Percentiles rank a stretch among this genome's conserved stretches.
These are phyloP conservation scores for Prunella fulvescens DNA, from an alignment of 2,113 vertebrate species.

Conservation along the genomic window DNA sequence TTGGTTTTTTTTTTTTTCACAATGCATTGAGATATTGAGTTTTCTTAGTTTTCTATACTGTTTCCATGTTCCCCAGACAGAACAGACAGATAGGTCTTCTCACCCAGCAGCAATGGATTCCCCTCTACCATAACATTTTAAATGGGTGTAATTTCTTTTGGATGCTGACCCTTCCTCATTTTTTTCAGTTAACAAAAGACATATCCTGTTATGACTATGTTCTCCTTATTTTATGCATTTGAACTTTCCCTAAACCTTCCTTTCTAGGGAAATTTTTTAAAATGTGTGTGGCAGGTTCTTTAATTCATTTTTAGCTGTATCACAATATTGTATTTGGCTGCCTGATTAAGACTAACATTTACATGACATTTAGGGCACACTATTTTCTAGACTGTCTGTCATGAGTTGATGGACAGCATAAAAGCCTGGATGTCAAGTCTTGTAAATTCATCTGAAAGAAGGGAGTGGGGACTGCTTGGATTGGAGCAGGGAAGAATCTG, in stretches of 20 bases:
- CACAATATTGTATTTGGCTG: slow-evolving; percentile 67
- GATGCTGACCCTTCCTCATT: neutral
- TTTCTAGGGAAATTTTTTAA: slow-evolving; percentile 15
- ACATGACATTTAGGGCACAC: slow-evolving; percentile 48
- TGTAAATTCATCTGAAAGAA: slow-evolving; percentile 14
- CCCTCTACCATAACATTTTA: neutral
- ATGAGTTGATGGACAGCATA: slow-evolving; percentile 38
- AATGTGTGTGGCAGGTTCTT: slow-evolving; percentile 1
- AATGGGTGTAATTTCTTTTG: neutral
- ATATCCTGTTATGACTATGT: slow-evolving; percentile 20
- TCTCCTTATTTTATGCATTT: neutral
- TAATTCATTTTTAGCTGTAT: slow-evolving; percentile 62
- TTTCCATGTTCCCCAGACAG: neutral
- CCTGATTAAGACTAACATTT: slow-evolving; percentile 57
- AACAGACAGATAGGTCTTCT: neutral
- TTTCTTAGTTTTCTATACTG: neutral
- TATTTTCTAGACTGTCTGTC: slow-evolving; percentile 59
- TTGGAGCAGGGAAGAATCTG: neutral
- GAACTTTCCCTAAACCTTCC: slow-evolving; percentile 52
- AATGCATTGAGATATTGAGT: neutral
- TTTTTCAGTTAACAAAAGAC: slow-evolving; percentile 23
- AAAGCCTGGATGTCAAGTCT: slow-evolving; percentile 24
- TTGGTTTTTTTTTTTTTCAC: neutral
- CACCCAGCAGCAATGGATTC: neutral
- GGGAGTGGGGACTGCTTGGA: neutral